Percentiles rank a stretch among this genome's conserved stretches.
Conservation (phyloP, 1,140 invertebrate genomes). For the Drosophila ficusphila region DNA sequence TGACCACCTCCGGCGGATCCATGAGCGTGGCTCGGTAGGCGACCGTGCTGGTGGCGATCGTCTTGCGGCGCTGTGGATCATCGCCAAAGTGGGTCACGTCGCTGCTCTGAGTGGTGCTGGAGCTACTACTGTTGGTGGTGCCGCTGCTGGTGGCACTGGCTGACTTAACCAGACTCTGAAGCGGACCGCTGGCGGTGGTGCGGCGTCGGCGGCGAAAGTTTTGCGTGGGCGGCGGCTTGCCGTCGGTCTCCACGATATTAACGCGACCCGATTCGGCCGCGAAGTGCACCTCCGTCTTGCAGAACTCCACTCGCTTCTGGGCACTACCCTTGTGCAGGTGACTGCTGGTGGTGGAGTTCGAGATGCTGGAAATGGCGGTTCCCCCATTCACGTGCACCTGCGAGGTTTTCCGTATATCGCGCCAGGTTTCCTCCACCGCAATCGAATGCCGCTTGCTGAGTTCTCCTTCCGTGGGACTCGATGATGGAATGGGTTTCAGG, state of each 20-base stretch:
- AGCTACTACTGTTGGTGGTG: no score
- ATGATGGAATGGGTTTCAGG: slow-evolving; percentile 1
- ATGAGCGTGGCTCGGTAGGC: slow-evolving; percentile 72
- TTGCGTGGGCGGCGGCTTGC: slow-evolving; percentile 92
- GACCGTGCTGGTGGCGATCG: slow-evolving; percentile 63
- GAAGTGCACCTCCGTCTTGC: slow-evolving; percentile 94
- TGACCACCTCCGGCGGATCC: slow-evolving; percentile 64
- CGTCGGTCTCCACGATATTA: slow-evolving; percentile 94
- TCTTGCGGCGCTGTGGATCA: slow-evolving; percentile 52
- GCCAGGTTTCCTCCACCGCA: slow-evolving; percentile 86
- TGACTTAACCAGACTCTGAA: slow-evolving; percentile 76
- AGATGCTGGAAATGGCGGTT: slow-evolving; percentile 53
- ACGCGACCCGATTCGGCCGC: slow-evolving; percentile 92
- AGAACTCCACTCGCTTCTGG: slow-evolving; percentile 92
- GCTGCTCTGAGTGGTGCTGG: slow-evolving; percentile 14
- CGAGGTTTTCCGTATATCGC: slow-evolving; percentile 84
- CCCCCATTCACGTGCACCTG: slow-evolving; percentile 71
- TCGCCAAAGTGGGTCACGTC: slow-evolving; percentile 73
- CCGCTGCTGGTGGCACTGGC: slow-evolving; percentile 40
- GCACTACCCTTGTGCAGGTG: slow-evolving; percentile 49
- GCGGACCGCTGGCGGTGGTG: slow-evolving; percentile 83
- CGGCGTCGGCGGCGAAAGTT: slow-evolving; percentile 89
- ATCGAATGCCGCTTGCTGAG: slow-evolving; percentile 86
- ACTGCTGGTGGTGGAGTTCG: slow-evolving; percentile 72
- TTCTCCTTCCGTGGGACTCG: slow-evolving; percentile 50